A percentile compares a stretch with the other conserved stretches of the same genome.
phyloP scores from a whole-genome alignment of 92 coral and sea anemone genomes.

The Pocillopora meandrina region DNA sequence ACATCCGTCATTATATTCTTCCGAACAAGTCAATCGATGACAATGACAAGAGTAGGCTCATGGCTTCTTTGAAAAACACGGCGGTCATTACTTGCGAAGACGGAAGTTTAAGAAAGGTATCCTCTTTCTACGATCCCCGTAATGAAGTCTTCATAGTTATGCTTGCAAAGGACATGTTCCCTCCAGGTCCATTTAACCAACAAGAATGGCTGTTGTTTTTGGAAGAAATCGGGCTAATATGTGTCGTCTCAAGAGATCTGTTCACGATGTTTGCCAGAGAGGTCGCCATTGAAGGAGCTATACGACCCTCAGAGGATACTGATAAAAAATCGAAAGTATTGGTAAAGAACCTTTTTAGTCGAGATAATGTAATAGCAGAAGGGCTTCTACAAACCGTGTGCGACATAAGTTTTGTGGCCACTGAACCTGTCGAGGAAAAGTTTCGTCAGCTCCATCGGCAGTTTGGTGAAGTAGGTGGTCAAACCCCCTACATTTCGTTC shows the following conservation, averaged over 20 bases:
- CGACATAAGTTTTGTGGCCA: conserved; percentile 49
- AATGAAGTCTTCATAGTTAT: conserved; percentile 30
- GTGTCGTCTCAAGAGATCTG: conserved; percentile 34
- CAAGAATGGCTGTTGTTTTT: conserved; percentile 54
- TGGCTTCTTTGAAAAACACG: background rate
- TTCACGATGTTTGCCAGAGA: conserved; percentile 55
- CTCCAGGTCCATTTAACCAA: conserved; percentile 60
- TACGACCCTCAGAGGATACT: conserved; percentile 15
- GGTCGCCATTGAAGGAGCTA: conserved; percentile 48
- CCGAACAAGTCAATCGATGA: background rate
- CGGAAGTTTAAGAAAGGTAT: background rate
- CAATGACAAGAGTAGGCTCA: background rate
- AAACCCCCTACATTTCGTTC: conserved; percentile 51
- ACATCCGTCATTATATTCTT: conserved; percentile 2
- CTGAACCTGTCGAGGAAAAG: conserved; percentile 27
- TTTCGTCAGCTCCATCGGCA: conserved; percentile 43
- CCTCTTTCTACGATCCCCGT: conserved; percentile 32
- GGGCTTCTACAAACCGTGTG: conserved; percentile 35
- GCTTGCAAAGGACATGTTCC: conserved; percentile 56
- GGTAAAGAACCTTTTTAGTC: conserved; percentile 41
- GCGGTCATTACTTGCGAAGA: conserved; percentile 33
- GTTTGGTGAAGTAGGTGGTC: conserved; percentile 34
- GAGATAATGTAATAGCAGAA: background rate
- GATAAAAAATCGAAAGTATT: conserved; percentile 55
- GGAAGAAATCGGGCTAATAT: conserved; percentile 51